Base-by-base conservation (phyloP, 2,113 vertebrate genomes). In the Brienomyrus brachyistius region DNA sequence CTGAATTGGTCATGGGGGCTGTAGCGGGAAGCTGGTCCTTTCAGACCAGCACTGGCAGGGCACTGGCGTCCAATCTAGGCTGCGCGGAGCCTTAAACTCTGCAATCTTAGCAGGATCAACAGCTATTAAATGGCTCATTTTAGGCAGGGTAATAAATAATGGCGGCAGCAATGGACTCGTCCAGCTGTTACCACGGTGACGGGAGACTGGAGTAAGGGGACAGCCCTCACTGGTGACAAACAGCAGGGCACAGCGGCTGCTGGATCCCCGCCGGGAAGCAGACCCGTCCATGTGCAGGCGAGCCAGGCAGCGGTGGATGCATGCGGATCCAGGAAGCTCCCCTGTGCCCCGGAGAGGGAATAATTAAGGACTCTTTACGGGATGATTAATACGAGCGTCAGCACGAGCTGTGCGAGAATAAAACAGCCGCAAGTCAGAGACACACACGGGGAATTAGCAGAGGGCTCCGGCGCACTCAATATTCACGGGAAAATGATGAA, bases 371-470 rank as follows among this genome's bases (percentile, higher is more conserved):
- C 89, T 62, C 89, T 89, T 85, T 87, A 74, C n/a, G 62, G 66
- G 56, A 86, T 90, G 89, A 87, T 86, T 74, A 90, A 90, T 86
- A 90, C 35, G 48, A 23, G 52, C 89, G 59, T 89, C 89, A 62
- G 88, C 52, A 11, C 13, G 45, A 84, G 74, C 88, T 89, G 80
- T 13, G 11, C 13, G 80, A 77, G 54, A 48, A 83, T 62, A 56
- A 89, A 89, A 47, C 88, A 89, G 88, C 88, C 51, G 52, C 45
- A 62, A 88, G 50, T 88, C 35, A 88, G 31, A 62, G 27, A 88
- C 31, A 66, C 86, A 59, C 56, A 11, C 21, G 4, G 77, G 54
- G 21, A 83, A 89, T 62, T 89, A 89, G 83, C 80, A 48, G 52
- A 89, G 80, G 54, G 77, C 52, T 56, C 35, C 17, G 1, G 82